Evolutionary conservation across 2,888 invertebrate genomes (phyloP).

Genomic region (Hirtodrosophila duncani): DNA sequence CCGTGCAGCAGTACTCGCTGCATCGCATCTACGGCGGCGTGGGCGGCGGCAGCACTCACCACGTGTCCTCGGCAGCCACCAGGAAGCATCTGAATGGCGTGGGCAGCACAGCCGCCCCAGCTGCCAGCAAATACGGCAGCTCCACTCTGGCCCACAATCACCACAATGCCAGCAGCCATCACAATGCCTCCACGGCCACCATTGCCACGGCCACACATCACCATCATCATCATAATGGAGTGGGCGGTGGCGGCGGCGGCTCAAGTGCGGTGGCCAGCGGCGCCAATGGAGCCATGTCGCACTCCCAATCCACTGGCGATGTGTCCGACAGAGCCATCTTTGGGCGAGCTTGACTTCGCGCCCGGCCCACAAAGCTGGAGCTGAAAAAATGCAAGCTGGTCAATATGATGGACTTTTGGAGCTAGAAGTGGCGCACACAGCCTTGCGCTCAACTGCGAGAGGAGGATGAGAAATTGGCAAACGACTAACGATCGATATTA

Average conservation of each 20-base stretch:
- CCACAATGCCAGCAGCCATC: slow-evolving; percentile 72
- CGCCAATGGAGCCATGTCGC: slow-evolving; percentile 78
- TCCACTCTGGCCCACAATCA: slow-evolving; percentile 65
- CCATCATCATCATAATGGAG: slow-evolving; percentile 55
- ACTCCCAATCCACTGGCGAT: slow-evolving; percentile 83
- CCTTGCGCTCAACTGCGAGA: slow-evolving; percentile 61
- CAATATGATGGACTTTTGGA: slow-evolving; percentile 79
- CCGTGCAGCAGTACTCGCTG: slow-evolving; percentile 77
- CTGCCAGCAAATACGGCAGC: slow-evolving; percentile 74
- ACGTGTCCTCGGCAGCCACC: slow-evolving; percentile 73
- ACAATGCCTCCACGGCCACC: slow-evolving; percentile 66
- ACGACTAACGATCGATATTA: slow-evolving; percentile 3
- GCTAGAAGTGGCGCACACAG: slow-evolving; percentile 76
- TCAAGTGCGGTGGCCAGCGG: slow-evolving; percentile 12
- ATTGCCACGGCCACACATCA: slow-evolving; percentile 73
- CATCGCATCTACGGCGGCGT: slow-evolving; percentile 77
- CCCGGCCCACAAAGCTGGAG: slow-evolving; percentile 76
- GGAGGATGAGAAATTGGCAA: slow-evolving; percentile 27
- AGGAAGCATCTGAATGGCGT: slow-evolving; percentile 72
- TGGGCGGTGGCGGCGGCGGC: slow-evolving; percentile 16
- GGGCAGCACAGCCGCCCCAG: slow-evolving; percentile 52
- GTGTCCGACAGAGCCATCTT: slow-evolving; percentile 81
- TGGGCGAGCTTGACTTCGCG: slow-evolving; percentile 82
- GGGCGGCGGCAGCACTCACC: slow-evolving; percentile 62
- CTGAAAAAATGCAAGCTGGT: slow-evolving; percentile 79